Conservation (phyloP, 2,113 vertebrate genomes). For the Onychostoma macrolepis region DNA sequence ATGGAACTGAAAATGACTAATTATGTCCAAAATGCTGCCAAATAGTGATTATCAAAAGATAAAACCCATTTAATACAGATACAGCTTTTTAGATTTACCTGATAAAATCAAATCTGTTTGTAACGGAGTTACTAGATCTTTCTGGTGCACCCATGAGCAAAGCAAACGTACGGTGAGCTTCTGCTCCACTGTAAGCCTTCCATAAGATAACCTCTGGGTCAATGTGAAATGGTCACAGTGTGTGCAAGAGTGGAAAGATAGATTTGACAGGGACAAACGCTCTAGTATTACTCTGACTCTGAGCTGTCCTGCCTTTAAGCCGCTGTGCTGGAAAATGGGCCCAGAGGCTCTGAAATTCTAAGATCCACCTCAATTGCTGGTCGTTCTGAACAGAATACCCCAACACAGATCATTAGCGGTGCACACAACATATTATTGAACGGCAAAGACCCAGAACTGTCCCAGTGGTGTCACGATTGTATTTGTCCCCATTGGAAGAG, state of each 20-base stretch:
- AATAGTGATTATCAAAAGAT: conserved; percentile 35
- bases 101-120: conserved; percentile 51
- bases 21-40: conserved; percentile 4
- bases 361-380: conserved; percentile 26
- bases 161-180: conserved; percentile 39
- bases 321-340: conserved; percentile 19
- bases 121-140: conserved; percentile 39
- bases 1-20: conserved; percentile 1
- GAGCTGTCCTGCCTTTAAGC: conserved; percentile 13
- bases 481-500: neutral
- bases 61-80: conserved; percentile 39
- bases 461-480: neutral
- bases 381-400: conserved; percentile 4
- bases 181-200: conserved; percentile 49
- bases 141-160: conserved; percentile 37
- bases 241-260: conserved; percentile 41
- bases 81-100: conserved; percentile 41
- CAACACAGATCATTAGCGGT: conserved; percentile 1
- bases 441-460: conserved; percentile 9
- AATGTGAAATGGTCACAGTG: conserved; percentile 45
- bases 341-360: conserved; percentile 11
- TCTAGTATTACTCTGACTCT: conserved; percentile 8
- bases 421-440: neutral
- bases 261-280: conserved; percentile 32
- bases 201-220: conserved; percentile 55